phyloP scores from a whole-genome alignment of 2,113 vertebrate genomes.

The Vicugna pacos region DNA sequence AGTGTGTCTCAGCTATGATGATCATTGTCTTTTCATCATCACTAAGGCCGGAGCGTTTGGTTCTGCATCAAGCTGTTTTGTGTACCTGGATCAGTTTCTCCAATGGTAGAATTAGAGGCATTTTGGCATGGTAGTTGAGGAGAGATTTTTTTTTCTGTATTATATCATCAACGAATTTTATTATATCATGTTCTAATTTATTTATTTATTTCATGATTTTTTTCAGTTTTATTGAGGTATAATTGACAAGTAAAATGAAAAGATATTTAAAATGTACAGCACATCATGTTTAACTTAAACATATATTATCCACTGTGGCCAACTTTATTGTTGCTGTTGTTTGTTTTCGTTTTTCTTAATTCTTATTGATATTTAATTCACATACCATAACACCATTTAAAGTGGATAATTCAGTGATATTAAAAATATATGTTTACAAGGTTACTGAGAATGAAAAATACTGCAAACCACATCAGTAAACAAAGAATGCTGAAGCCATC shows the following conservation, averaged over 20 bases:
- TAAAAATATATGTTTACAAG: background rate
- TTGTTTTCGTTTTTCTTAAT: background rate
- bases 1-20: background rate
- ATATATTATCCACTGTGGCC: background rate
- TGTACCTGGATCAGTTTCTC: background rate
- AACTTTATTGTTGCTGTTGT: background rate
- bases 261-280: no score
- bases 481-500: no score
- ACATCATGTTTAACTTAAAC: background rate
- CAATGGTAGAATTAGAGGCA: background rate
- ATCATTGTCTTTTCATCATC: background rate
- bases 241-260: no score
- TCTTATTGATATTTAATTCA: constrained; percentile 23
- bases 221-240: no score
- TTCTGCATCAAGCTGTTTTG: background rate
- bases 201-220: no score
- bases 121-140: background rate
- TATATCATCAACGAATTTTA: constrained; percentile 18
- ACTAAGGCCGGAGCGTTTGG: background rate
- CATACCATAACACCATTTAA: background rate
- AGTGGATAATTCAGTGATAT: background rate
- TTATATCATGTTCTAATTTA: constrained; percentile 9
- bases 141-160: background rate
- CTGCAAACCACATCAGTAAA: no score
- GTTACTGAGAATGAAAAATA: no score